Percentiles rank a stretch among this genome's conserved stretches.
These are phyloP conservation scores for Drosophila sordidula DNA, from an alignment of 2,888 invertebrate genomes.

Conservation along the genomic window DNA sequence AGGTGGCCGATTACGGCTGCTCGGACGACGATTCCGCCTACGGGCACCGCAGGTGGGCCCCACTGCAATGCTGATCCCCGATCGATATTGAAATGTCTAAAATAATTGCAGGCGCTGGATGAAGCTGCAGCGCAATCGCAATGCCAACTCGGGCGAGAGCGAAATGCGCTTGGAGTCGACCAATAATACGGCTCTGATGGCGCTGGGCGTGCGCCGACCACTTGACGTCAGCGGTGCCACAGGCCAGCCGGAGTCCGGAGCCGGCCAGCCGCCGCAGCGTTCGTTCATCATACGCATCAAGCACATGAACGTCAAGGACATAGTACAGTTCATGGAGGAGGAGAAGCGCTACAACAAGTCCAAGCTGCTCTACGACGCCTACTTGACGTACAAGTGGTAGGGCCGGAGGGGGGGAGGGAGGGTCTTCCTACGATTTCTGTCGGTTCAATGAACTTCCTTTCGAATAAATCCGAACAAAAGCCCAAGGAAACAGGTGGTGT, in stretches of 20 bases:
- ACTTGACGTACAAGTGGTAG: slow-evolving; percentile 53
- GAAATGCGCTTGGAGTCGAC: slow-evolving; percentile 32
- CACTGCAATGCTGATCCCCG: too few species aligned
- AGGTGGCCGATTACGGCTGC: slow-evolving; percentile 36
- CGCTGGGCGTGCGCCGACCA: slow-evolving; percentile 47
- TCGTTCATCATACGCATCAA: slow-evolving; percentile 40
- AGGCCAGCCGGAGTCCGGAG: neutral
- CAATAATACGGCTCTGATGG: slow-evolving; percentile 58
- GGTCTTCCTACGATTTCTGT: too few species aligned
- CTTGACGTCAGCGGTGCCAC: neutral
- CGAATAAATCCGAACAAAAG: slow-evolving; percentile 59
- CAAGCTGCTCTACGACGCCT: slow-evolving; percentile 51
- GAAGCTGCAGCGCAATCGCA: slow-evolving; percentile 45
- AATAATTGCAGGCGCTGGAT: slow-evolving; percentile 38
- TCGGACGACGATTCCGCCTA: slow-evolving; percentile 53
- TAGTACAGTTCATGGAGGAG: slow-evolving; percentile 53
- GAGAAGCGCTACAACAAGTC: slow-evolving; percentile 49
- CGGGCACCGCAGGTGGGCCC: slow-evolving; percentile 27
- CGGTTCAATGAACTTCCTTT: slow-evolving; percentile 75
- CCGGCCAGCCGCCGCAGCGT: neutral
- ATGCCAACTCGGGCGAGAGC: slow-evolving; percentile 7
- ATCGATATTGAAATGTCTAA: neutral
- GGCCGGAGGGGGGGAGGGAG: neutral
- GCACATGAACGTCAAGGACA: slow-evolving; percentile 51
- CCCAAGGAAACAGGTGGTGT: slow-evolving; percentile 77